Base-by-base conservation (phyloP, 1,140 invertebrate genomes). In the Sycophaga agraensis region DNA sequence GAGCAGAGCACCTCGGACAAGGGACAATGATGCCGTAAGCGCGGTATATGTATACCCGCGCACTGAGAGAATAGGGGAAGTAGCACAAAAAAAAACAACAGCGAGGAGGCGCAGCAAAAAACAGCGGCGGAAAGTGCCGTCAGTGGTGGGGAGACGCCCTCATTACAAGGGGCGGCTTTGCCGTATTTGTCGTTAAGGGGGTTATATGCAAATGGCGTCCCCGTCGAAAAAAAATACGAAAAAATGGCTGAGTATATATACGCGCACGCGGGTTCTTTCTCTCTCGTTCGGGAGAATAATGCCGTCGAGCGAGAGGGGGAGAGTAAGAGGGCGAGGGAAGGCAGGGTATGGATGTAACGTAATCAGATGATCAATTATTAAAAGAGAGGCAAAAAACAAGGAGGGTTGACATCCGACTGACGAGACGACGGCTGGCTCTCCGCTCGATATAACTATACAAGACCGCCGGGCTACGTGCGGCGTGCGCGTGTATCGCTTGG, bases 311-410 rank as follows among this genome's bases (percentile, higher is more conserved):
- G n/a, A n/a, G n/a, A n/a, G n/a, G n/a, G n/a, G n/a, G n/a, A n/a
- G 54, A 57, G 40, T 16, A 9, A 55, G 59, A 63, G 56, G 40
- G 46, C 55, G 39, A 62, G 64, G 6, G 54, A 46, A 56, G 60
- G 68, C 35, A 21, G 9, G 72, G 70, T 74, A 73, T 76, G 66
- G 76, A 77, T 76, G 73, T 77, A 78, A 77, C 75, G 74, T 78
- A 80, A 78, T 78, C 77, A 78, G 74, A 80, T 79, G 76, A 80
- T 78, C 76, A 80, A 80, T 79, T 80, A 80, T 79, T 78, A 77
- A 79, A 75, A 73, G 66, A 68, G 62, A 70, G 68, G 71, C 73
- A 75, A 80, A 80, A 72, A 78, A 78, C 73, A 78, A 78, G 74
- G 74, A 76, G 76, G 76, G 78, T 78, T 80, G 78, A 80, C 78